Evolutionary conservation across 2,797 vertebrate genomes (phyloP).

Genomic region (Esox masquinongy): DNA sequence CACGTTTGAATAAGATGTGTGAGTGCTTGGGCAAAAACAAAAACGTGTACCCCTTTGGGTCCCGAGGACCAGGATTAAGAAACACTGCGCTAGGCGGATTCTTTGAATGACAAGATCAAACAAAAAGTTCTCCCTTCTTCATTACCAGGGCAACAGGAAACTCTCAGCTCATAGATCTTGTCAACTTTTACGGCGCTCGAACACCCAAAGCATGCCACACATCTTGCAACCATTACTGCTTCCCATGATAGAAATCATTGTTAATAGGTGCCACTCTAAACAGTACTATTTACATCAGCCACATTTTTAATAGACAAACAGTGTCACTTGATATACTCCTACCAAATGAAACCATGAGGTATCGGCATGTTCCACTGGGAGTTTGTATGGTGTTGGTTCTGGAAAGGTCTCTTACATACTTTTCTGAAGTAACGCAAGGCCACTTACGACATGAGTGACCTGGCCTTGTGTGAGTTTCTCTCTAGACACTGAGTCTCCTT

Average conservation of each 20-base stretch:
- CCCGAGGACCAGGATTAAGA: too few relatives aligned
- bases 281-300: constrained; percentile 30
- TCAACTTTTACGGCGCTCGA: constrained; percentile 52
- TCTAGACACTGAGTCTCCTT: neutral
- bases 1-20: too few relatives aligned
- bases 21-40: too few relatives aligned
- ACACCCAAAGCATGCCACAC: constrained; percentile 48
- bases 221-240: constrained; percentile 59
- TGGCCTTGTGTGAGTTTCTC: neutral
- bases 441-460: neutral
- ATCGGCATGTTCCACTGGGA: neutral
- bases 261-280: constrained; percentile 57
- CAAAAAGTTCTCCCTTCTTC: too few relatives aligned
- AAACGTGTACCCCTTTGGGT: too few relatives aligned
- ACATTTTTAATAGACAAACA: constrained; percentile 37
- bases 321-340: neutral
- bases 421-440: neutral
- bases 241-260: constrained; percentile 45
- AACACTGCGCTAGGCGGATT: too few relatives aligned
- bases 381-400: neutral
- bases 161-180: constrained; percentile 55
- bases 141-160: neutral
- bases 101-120: too few relatives aligned
- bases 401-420: neutral
- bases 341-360: neutral